These are phyloP conservation scores for Centropus unirufus DNA, from an alignment of 2,113 vertebrate genomes.

Conservation along the genomic window DNA sequence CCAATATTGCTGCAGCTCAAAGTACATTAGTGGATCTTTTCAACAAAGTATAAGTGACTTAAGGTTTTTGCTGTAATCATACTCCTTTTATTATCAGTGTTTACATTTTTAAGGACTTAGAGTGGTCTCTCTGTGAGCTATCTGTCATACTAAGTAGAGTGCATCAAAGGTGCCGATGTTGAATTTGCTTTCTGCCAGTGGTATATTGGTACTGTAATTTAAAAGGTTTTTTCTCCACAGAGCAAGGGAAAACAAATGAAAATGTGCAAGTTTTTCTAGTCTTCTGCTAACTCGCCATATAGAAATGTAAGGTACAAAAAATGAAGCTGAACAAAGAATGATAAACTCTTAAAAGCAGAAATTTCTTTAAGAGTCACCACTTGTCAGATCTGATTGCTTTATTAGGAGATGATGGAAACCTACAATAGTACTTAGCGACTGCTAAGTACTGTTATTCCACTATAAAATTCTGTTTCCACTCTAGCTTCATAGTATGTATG, in stretches of 20 bases:
- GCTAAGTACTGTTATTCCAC: background rate
- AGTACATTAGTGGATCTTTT: background rate
- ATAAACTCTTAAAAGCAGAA: background rate
- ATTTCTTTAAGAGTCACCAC: background rate
- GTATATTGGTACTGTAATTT: background rate
- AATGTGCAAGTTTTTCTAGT: background rate
- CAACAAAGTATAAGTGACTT: background rate
- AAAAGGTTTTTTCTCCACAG: background rate
- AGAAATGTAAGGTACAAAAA: background rate
- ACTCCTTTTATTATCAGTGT: background rate
- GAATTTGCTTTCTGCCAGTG: background rate
- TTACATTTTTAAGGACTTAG: conserved; percentile 3
- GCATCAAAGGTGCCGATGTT: background rate
- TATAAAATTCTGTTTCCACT: background rate
- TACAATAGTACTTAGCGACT: background rate
- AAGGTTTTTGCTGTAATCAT: background rate
- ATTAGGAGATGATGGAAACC: background rate
- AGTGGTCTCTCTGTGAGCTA: background rate
- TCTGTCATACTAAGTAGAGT: background rate
- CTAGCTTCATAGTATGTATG: background rate
- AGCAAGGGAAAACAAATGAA: background rate
- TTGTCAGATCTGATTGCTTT: background rate
- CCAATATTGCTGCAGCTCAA: background rate
- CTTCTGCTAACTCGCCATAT: background rate
- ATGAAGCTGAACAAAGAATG: background rate